Evolutionary conservation across 2,888 invertebrate species (phyloP).

Genomic region (Malacosoma neustria): DNA sequence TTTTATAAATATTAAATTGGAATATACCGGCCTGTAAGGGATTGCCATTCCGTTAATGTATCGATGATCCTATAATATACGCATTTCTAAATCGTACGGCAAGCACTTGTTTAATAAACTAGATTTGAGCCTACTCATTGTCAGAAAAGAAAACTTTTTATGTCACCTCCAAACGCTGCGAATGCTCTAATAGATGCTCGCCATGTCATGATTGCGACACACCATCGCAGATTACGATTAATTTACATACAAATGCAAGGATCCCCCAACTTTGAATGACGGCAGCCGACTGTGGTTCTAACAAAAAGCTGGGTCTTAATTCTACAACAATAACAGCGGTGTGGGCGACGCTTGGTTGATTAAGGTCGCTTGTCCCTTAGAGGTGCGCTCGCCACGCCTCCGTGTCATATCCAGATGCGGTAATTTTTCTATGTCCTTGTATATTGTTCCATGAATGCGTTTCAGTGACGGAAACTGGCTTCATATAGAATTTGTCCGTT

Average conservation of each 20-base stretch:
- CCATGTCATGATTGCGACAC: slow-evolving; percentile 49
- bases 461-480: too few relatives aligned
- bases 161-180: too few relatives aligned
- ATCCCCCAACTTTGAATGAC: slow-evolving; percentile 60
- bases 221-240: slow-evolving; percentile 53
- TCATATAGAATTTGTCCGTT: too few relatives aligned
- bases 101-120: too few relatives aligned
- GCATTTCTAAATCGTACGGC: too few relatives aligned
- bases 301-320: slow-evolving; percentile 64
- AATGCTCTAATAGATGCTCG: too few relatives aligned
- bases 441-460: not conserved
- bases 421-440: slow-evolving; percentile 32
- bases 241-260: slow-evolving; percentile 67
- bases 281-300: slow-evolving; percentile 51
- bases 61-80: too few relatives aligned
- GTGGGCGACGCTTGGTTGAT: slow-evolving; percentile 33
- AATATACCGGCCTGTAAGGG: too few relatives aligned
- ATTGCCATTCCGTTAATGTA: too few relatives aligned
- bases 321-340: slow-evolving; percentile 50
- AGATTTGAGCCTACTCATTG: too few relatives aligned
- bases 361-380: slow-evolving; percentile 31
- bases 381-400: slow-evolving; percentile 24
- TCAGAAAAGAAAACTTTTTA: too few relatives aligned
- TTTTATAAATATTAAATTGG: too few relatives aligned
- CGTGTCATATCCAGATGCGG: slow-evolving; percentile 37